Base-by-base conservation (phyloP, 2,888 invertebrate genomes). In the Athetis lepigone region DNA sequence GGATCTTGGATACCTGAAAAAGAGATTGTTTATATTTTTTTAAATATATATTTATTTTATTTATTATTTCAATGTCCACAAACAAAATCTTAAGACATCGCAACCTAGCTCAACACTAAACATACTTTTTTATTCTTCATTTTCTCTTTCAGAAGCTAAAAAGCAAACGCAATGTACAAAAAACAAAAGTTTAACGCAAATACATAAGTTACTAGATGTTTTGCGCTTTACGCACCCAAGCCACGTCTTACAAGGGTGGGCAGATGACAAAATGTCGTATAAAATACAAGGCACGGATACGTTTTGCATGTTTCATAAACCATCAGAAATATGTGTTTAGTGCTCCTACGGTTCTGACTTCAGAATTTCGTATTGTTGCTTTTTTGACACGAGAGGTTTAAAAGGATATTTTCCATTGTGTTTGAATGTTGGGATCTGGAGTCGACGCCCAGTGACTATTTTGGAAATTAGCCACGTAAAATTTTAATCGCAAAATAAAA, bases 261-360 rank as follows among this genome's bases (percentile, higher is more conserved):
- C 87, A 88, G 88, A 91, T 90, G 91, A 90, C 91, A 91, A 91
- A 91, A 90, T 85, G 85, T 88, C 87, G 85, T 84, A 88, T 90
- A 88, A 91, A 90, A 90, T 89, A 90, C 89, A 86, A 85, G 79
- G 84, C 79, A 85, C 87, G 83, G 55, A 78, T 79, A 72, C 77
- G 81, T 64, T 84, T 80, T 91, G 90, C 88, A 91, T 91, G 79
- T 89, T 91, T 90, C 85, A 91, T 90, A 84, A 69, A 81, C 82
- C 80, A 80, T 78, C 80, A 83, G 85, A 89, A 86, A 88, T 89
- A 88, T 90, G 85, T 89, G 87, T 88, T 89, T 89, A 89, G 88
- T 81, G 78, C 65, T 76, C 66, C 70, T 68, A 79, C 70, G 69
- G 79, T 70, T 77, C 66, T 64, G 70, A 59, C 75, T 68, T 76